Evolutionary conservation across 2,113 vertebrate genomes (phyloP), one percentile per base, ranked within the genome.

Genomic region (Tachysurus vachellii): DNA sequence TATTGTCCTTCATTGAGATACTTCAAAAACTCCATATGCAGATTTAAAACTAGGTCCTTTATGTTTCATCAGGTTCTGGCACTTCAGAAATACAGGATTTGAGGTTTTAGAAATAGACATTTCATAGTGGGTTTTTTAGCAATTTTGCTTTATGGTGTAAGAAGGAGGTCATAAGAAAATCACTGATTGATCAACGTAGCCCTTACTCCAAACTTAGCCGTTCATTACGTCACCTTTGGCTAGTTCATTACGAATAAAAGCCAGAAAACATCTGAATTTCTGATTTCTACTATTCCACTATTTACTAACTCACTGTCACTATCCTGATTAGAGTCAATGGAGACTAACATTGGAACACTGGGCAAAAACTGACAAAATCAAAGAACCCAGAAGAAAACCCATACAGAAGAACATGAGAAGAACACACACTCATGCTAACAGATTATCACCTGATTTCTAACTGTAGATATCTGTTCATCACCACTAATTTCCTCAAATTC

Each of bases 1-100:
- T 89, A 80, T 80, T 42, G 2, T 64, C 57, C 44, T 47, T 31
- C n/a, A n/a, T n/a, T n/a, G 36, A 31, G 10, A 85, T 16, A 79
- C 53, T 56, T 79, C 1, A 23, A 23, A 47, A 31, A 56, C 56
- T 79, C 44, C 50, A 13, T 62, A 85, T 23, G 0, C 10, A 50
- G 19, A 14, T 79, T 66, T 42, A 19, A 17, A 54, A 50, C 21
- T 12, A 8, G 57, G 56, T 75, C 53, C 31, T 75, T 42, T 10
- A n/a, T 71, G n/a, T 31, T 56, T 70, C n/a, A 71, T 26, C n/a
- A 16, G n/a, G 12, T 5, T 31, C 13, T 21, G 31, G 16, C 14
- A 21, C 14, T 19, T 71, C 14, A 47, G 44, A 28, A 50, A 53
- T 16, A 21, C 31, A 6, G 9, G 47, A 36, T 21, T 53, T 53